These are phyloP conservation scores for Pyrocephalus nanus DNA, from an alignment of 2,797 vertebrate genomes.

Conservation along the genomic window DNA sequence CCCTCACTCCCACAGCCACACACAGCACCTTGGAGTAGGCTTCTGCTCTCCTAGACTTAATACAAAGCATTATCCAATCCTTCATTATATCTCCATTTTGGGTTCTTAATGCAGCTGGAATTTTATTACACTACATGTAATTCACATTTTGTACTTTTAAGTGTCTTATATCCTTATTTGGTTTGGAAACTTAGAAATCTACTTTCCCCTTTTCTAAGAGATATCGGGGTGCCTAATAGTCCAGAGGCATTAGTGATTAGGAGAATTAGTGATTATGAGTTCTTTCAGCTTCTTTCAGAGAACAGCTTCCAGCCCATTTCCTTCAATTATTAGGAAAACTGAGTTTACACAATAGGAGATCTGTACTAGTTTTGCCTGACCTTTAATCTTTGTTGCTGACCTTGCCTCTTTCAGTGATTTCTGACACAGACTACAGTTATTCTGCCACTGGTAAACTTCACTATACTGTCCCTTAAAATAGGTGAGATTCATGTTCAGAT, in stretches of 20 bases:
- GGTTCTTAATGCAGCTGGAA: not conserved
- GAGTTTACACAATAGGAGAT: not conserved
- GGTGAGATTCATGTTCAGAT: not conserved
- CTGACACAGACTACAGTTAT: not conserved
- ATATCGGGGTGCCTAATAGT: not conserved
- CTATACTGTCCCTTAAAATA: not conserved
- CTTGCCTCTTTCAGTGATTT: not conserved
- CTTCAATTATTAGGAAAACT: conserved; percentile 2
- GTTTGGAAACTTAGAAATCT: conserved; percentile 1
- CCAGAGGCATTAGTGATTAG: not conserved
- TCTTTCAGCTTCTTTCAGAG: conserved; percentile 16
- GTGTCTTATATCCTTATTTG: not conserved
- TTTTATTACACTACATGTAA: not conserved
- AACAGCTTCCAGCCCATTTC: conserved; percentile 17
- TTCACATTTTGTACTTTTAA: not conserved
- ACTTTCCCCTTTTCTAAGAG: not conserved
- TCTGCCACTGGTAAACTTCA: not conserved
- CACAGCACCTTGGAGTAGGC: not conserved
- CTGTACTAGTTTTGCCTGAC: not conserved
- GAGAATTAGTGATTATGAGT: conserved; percentile 23
- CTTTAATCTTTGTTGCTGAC: not conserved
- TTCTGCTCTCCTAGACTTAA: not conserved
- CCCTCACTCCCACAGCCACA: not conserved
- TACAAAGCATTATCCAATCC: not conserved
- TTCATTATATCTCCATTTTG: not conserved